Evolutionary conservation across 1,140 invertebrate genomes (phyloP).

Genomic region (Drosophila sp.): DNA sequence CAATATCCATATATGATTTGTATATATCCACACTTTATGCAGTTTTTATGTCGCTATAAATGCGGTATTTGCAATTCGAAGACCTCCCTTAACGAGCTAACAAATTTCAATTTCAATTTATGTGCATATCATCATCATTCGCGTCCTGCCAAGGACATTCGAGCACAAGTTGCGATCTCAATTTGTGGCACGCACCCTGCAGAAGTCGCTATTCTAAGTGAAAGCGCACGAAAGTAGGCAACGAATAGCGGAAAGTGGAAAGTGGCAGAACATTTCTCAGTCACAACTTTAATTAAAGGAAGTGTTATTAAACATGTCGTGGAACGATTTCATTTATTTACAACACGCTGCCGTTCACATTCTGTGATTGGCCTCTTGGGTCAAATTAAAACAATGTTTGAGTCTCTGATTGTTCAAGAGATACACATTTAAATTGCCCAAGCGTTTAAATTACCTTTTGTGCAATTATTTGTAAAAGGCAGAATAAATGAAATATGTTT

Average conservation of each 20-base stretch:
- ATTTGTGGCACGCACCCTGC: slow-evolving; percentile 36
- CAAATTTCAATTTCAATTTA: slow-evolving; percentile 61
- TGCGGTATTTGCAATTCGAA: slow-evolving; percentile 36
- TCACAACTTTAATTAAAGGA: slow-evolving; percentile 7
- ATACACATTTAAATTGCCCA: background rate
- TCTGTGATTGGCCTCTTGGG: slow-evolving; percentile 13
- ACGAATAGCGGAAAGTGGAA: background rate
- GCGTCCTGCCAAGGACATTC: slow-evolving; percentile 36
- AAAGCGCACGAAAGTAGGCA: background rate
- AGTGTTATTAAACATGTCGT: background rate
- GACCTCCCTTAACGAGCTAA: slow-evolving; percentile 43
- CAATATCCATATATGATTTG: too few species aligned
- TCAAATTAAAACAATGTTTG: slow-evolving; percentile 34
- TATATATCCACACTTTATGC: slow-evolving; percentile 15
- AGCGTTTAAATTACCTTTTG: background rate
- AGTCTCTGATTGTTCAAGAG: background rate
- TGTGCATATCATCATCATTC: slow-evolving; percentile 53
- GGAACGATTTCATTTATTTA: background rate
- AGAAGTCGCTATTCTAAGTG: background rate
- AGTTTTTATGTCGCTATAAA: slow-evolving; percentile 25
- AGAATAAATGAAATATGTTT: too few species aligned
- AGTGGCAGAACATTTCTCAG: slow-evolving; percentile 1
- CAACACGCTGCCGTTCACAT: too few species aligned
- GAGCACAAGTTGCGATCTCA: slow-evolving; percentile 4
- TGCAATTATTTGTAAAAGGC: too few species aligned